Evolutionary conservation across 2,888 invertebrate species (phyloP).

Genomic region (Aporophyla nigra): DNA sequence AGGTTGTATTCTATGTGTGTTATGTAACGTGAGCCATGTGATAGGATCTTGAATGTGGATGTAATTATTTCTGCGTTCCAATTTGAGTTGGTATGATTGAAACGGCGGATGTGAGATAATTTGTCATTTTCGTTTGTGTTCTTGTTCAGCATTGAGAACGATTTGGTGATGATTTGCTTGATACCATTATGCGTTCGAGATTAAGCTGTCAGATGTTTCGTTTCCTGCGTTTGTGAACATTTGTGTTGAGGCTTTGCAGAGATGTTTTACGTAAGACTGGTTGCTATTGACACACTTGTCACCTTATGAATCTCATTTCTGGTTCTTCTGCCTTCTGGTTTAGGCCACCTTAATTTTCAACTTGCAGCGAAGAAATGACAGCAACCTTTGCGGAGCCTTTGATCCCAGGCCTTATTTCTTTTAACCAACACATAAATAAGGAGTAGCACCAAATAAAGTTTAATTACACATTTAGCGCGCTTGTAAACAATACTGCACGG

Average conservation of each 20-base stretch:
- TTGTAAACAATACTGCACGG: conserved; percentile 69
- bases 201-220: conserved; percentile 54
- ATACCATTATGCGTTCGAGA: conserved; percentile 60
- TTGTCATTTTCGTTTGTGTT: conserved; percentile 69
- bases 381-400: background rate
- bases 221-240: conserved; percentile 53
- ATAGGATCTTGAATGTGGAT: conserved; percentile 77
- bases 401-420: conserved; percentile 14
- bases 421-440: conserved; percentile 28
- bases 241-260: conserved; percentile 5
- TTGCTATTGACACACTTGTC: conserved; percentile 16
- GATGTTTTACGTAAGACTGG: background rate
- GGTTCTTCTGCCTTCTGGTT: too few species aligned
- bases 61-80: conserved; percentile 76
- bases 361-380: background rate
- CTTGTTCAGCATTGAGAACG: conserved; percentile 56
- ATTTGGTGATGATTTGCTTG: conserved; percentile 54
- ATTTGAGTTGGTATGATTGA: conserved; percentile 78
- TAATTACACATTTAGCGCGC: conserved; percentile 65
- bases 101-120: conserved; percentile 77
- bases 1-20: conserved; percentile 78
- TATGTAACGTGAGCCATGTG: conserved; percentile 78
- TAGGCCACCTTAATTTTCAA: background rate
- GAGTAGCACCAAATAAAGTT: conserved; percentile 58
- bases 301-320: background rate